These are phyloP conservation scores for Drosophila fungiperda DNA, from an alignment of 2,888 invertebrate species.

Conservation along the genomic window DNA sequence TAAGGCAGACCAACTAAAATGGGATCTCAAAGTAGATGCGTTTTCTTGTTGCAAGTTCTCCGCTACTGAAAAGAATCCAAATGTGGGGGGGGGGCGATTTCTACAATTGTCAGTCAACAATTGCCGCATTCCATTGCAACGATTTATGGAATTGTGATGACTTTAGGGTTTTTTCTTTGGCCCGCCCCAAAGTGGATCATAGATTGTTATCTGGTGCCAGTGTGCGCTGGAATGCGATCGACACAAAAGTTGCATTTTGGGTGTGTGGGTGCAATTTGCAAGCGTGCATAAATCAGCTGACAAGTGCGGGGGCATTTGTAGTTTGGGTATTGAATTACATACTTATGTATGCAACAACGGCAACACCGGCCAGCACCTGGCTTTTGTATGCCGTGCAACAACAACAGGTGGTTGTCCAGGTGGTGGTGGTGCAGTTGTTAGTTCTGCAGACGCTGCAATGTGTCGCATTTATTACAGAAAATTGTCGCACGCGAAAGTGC, in stretches of 20 bases:
- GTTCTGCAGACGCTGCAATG: constrained; percentile 78
- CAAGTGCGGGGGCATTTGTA: constrained; percentile 75
- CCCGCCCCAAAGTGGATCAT: constrained; percentile 4
- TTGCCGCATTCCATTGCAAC: constrained; percentile 1
- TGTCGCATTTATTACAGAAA: constrained; percentile 67
- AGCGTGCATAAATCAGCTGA: constrained; percentile 74
- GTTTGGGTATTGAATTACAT: constrained; percentile 71
- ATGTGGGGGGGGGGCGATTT: background rate
- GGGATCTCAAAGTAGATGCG: background rate
- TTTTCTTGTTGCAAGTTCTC: background rate
- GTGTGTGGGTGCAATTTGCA: constrained; percentile 78
- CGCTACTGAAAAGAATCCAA: background rate
- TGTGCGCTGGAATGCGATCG: constrained; percentile 73
- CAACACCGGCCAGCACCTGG: constrained; percentile 30
- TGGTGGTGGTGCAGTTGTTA: constrained; percentile 21
- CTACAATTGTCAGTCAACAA: background rate
- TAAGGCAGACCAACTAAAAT: background rate
- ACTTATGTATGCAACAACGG: constrained; percentile 57
- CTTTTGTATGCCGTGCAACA: constrained; percentile 7
- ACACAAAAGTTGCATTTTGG: constrained; percentile 53
- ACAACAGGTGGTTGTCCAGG: constrained; percentile 17
- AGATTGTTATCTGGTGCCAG: constrained; percentile 44
- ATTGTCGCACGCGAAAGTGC: constrained; percentile 77
- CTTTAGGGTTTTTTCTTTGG: constrained; percentile 12
- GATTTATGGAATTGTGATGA: constrained; percentile 1